phyloP scores from a whole-genome alignment of 2,113 vertebrate genomes.

The Phrynosoma platyrhinos region DNA sequence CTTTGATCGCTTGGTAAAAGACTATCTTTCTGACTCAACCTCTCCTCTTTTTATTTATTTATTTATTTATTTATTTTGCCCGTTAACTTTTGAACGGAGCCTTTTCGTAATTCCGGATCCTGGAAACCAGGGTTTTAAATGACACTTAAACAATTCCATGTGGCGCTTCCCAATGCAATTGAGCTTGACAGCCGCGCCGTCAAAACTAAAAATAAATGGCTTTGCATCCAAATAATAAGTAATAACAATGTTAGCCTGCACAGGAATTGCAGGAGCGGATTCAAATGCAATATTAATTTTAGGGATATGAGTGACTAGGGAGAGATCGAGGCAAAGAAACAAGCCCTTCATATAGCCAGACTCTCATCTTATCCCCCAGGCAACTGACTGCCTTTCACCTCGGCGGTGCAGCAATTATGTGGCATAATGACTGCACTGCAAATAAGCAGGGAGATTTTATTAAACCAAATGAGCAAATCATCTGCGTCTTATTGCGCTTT shows the following conservation, averaged over 20 bases:
- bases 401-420: slow-evolving; percentile 93
- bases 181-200: slow-evolving; percentile 89
- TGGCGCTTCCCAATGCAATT: slow-evolving; percentile 90
- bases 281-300: slow-evolving; percentile 99
- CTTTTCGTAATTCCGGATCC: slow-evolving; percentile 82
- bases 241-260: slow-evolving; percentile 99
- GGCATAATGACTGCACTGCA: slow-evolving; percentile 97
- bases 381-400: slow-evolving; percentile 93
- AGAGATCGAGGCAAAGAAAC: slow-evolving; percentile 87
- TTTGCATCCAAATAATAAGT: slow-evolving; percentile 95
- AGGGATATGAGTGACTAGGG: slow-evolving; percentile 95
- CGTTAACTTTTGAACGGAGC: slow-evolving; percentile 83
- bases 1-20: slow-evolving; percentile 85
- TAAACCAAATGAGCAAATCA: slow-evolving; percentile 99
- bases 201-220: slow-evolving; percentile 94
- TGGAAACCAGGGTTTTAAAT: slow-evolving; percentile 87
- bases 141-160: slow-evolving; percentile 94
- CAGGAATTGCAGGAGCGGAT: slow-evolving; percentile 92
- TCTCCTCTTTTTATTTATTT: slow-evolving; percentile 70
- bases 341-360: slow-evolving; percentile 93
- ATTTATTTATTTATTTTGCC: slow-evolving; percentile 71
- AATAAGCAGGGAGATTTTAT: slow-evolving; percentile 99
- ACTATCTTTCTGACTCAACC: slow-evolving; percentile 77
- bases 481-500: slow-evolving; percentile 96
- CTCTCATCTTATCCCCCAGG: slow-evolving; percentile 95